Evolutionary conservation across 1,140 invertebrate species (phyloP).

Genomic region (Pachypsylla venusta): DNA sequence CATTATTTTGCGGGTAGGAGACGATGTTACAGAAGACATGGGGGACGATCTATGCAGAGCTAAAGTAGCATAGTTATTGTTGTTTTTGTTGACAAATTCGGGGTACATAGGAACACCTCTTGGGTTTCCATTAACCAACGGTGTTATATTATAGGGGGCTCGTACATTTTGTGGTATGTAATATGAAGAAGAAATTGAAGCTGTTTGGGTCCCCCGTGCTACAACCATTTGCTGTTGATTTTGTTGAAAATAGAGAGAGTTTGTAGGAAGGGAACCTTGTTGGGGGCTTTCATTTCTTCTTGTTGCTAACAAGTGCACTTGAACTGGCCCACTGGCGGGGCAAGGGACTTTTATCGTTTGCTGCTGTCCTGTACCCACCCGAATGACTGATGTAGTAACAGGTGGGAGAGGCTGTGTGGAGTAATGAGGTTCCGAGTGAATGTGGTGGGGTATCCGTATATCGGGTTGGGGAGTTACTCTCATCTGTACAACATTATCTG

Average conservation of each 20-base stretch:
- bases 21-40: conserved; percentile 31
- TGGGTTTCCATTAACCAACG: conserved; percentile 14
- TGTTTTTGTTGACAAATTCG: not conserved
- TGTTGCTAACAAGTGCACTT: conserved; percentile 26
- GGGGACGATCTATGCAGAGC: conserved; percentile 14
- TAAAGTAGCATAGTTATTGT: conserved; percentile 13
- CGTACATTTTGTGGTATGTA: conserved; percentile 14
- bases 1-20: conserved; percentile 30
- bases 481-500: conserved; percentile 20
- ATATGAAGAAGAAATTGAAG: conserved; percentile 10
- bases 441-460: conserved; percentile 8
- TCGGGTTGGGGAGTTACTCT: conserved; percentile 15
- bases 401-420: conserved; percentile 15
- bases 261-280: conserved; percentile 14
- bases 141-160: conserved; percentile 13
- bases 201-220: conserved; percentile 17
- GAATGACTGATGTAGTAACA: conserved; percentile 22
- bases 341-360: conserved; percentile 28
- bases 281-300: conserved; percentile 29
- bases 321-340: conserved; percentile 27
- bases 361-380: conserved; percentile 24
- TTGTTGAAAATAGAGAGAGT: conserved; percentile 3
- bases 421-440: conserved; percentile 20
- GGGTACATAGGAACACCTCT: not conserved
- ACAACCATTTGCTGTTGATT: conserved; percentile 18